A percentile compares a stretch with the other conserved stretches of the same genome.
These are phyloP conservation scores for Campoplex capitator DNA, from an alignment of 2,888 invertebrate species.

Conservation along the genomic window DNA sequence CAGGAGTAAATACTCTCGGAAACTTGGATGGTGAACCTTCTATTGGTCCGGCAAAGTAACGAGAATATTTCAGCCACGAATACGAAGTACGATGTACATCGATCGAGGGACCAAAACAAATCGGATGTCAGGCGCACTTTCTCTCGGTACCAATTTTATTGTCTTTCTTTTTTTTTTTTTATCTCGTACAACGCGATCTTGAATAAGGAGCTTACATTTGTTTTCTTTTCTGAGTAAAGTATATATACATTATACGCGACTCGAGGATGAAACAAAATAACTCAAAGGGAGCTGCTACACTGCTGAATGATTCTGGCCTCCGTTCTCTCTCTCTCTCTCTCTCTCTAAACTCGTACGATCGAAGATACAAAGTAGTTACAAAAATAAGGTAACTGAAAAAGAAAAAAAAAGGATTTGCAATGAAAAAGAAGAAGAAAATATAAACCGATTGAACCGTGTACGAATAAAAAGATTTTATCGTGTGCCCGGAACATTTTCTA, in stretches of 20 bases:
- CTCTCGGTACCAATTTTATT: not conserved
- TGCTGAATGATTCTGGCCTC: not conserved
- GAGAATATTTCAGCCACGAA: not conserved
- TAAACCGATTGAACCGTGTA: constrained; percentile 28
- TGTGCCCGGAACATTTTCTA: constrained; percentile 37
- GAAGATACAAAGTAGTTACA: not conserved
- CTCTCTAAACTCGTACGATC: not conserved
- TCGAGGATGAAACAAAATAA: constrained; percentile 18
- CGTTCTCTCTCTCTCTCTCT: not conserved
- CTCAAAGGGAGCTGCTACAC: constrained; percentile 12
- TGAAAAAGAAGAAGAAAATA: constrained; percentile 17
- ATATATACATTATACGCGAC: constrained; percentile 61
- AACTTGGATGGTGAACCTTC: not conserved
- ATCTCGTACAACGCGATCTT: constrained; percentile 64
- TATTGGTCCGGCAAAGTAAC: constrained; percentile 18
- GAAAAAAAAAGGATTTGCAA: not conserved
- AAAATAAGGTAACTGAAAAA: not conserved
- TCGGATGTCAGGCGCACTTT: constrained; percentile 60
- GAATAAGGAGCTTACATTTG: constrained; percentile 66
- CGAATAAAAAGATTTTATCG: constrained; percentile 46
- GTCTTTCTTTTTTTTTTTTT: constrained; percentile 6
- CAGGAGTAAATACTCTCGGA: not conserved
- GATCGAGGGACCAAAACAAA: constrained; percentile 57
- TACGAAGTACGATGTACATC: not conserved
- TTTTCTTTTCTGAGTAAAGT: constrained; percentile 34